These are phyloP conservation scores for Colostygia pectinataria DNA, from an alignment of 2,888 invertebrate species.

Conservation along the genomic window DNA sequence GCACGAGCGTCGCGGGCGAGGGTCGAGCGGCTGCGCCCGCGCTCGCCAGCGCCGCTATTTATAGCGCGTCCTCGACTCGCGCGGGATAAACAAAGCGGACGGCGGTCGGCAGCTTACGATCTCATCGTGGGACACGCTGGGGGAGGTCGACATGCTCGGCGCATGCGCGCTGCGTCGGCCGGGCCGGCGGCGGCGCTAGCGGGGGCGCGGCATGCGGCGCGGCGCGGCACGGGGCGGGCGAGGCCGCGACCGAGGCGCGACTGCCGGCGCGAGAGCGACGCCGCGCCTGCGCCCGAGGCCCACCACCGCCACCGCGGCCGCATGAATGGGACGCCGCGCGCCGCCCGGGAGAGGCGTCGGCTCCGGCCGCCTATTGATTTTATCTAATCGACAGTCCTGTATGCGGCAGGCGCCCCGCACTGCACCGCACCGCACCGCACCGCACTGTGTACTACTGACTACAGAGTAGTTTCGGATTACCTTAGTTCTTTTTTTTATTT, in stretches of 20 bases:
- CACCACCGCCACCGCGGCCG: conserved; percentile 1
- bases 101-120: conserved; percentile 24
- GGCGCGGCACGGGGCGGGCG: conserved; percentile 56
- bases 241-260: conserved; percentile 62
- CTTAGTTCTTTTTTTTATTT: too few species aligned
- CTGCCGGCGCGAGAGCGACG: conserved; percentile 45
- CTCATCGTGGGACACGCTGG: conserved; percentile 30
- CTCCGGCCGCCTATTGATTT: conserved; percentile 6
- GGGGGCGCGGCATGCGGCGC: conserved; percentile 49
- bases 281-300: conserved; percentile 28
- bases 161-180: conserved; percentile 50
- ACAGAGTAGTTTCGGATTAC: too few species aligned
- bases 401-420: neutral
- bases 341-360: neutral
- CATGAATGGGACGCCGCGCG: neutral
- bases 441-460: neutral
- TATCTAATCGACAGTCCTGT: neutral
- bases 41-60: conserved; percentile 46
- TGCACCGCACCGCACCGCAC: neutral
- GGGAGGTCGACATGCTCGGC: conserved; percentile 29
- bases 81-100: conserved; percentile 28
- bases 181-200: conserved; percentile 62
- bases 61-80: conserved; percentile 58
- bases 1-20: conserved; percentile 48
- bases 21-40: conserved; percentile 47